phyloP scores from a whole-genome alignment of 2,888 invertebrate species.

The Heliconius sara region DNA sequence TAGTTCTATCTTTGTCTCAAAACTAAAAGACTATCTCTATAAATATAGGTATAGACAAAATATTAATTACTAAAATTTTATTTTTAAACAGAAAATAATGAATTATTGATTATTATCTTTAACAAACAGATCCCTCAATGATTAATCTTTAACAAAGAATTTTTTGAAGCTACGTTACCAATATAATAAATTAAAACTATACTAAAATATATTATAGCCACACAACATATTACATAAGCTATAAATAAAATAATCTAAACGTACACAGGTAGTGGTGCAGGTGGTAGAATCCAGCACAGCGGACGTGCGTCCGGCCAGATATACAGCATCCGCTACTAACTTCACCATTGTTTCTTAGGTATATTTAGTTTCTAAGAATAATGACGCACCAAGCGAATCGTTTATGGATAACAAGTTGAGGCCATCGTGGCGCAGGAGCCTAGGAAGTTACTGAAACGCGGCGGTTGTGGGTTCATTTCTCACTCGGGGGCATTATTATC shows the following conservation, averaged over 20 bases:
- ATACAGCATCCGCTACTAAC: conserved; percentile 56
- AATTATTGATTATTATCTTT: not conserved
- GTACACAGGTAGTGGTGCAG: conserved; percentile 42
- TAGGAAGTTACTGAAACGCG: no score
- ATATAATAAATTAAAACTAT: not conserved
- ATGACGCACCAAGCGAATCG: not conserved
- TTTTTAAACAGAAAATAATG: not conserved
- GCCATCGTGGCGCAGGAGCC: no score
- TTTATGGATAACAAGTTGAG: not conserved
- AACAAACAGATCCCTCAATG: no score
- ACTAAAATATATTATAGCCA: not conserved
- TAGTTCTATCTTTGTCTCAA: not conserved
- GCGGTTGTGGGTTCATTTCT: no score
- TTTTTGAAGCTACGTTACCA: not conserved
- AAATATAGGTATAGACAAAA: not conserved
- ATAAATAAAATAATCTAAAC: conserved; percentile 23
- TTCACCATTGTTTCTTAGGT: conserved; percentile 61
- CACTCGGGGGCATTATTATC: no score
- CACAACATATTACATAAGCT: conserved; percentile 5
- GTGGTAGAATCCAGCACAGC: conserved; percentile 68
- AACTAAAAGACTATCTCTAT: no score
- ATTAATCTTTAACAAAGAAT: no score
- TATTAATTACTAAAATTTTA: not conserved
- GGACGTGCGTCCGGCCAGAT: conserved; percentile 68
- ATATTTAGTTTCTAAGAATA: conserved; percentile 41